phyloP scores from a whole-genome alignment of 1,140 invertebrate species.

The Megathymus violae region DNA sequence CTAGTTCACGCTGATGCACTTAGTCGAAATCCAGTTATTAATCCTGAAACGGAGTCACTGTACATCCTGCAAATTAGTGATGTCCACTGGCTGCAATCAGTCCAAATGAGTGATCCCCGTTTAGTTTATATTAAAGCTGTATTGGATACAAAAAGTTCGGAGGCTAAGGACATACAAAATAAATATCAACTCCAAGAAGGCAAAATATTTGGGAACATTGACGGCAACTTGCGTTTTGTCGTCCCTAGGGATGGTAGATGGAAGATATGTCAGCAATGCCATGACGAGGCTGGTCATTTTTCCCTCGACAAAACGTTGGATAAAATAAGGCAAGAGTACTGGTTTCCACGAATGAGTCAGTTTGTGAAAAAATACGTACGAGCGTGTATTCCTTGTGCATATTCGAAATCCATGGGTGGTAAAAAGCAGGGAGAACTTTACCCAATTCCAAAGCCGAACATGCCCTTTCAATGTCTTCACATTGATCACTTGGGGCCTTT shows the following conservation, averaged over 20 bases:
- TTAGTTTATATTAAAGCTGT: neutral
- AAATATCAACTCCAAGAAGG: slow-evolving; percentile 40
- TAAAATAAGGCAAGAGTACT: slow-evolving; percentile 41
- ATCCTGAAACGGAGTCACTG: slow-evolving; percentile 13
- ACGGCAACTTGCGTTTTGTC: slow-evolving; percentile 44
- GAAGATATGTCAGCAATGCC: slow-evolving; percentile 38
- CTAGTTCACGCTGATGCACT: slow-evolving; percentile 62
- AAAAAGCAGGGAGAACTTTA: slow-evolving; percentile 5
- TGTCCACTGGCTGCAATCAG: too few relatives aligned
- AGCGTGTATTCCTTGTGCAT: slow-evolving; percentile 12
- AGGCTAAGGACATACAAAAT: slow-evolving; percentile 44
- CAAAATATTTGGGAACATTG: slow-evolving; percentile 42
- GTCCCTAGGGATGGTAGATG: slow-evolving; percentile 49
- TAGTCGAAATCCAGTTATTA: slow-evolving; percentile 48
- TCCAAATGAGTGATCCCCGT: too few relatives aligned
- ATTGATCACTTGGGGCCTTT: slow-evolving; percentile 18
- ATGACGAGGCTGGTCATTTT: slow-evolving; percentile 48
- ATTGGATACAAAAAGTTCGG: slow-evolving; percentile 45
- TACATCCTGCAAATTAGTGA: slow-evolving; percentile 36
- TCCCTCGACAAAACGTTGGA: slow-evolving; percentile 35
- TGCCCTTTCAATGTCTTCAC: neutral
- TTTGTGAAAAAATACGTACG: slow-evolving; percentile 44
- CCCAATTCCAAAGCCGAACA: slow-evolving; percentile 12
- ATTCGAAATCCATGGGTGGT: neutral
- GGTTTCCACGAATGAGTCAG: slow-evolving; percentile 45